phyloP scores from a whole-genome alignment of 1,140 invertebrate species.

The Ctenoplectra terminalis region DNA sequence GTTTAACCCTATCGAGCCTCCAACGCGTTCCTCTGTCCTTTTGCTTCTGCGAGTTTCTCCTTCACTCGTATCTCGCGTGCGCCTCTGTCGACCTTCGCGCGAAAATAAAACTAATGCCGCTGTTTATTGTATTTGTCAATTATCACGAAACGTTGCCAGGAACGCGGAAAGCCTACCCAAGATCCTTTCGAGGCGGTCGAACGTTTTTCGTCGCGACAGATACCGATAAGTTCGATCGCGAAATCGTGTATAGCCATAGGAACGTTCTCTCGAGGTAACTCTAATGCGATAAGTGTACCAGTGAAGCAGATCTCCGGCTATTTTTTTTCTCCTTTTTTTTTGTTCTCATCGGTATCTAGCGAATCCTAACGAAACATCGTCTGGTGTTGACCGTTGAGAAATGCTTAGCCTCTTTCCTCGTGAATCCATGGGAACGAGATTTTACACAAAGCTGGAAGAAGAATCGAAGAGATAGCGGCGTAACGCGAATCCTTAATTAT shows the following conservation, averaged over 20 bases:
- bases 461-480: background rate
- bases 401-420: background rate
- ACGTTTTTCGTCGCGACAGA: background rate
- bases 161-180: background rate
- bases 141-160: background rate
- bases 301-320: too few relatives aligned
- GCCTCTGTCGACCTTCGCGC: background rate
- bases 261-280: background rate
- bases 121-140: constrained; percentile 12
- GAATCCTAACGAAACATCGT: too few relatives aligned
- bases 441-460: too few relatives aligned
- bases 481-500: constrained; percentile 16
- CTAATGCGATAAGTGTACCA: constrained; percentile 7
- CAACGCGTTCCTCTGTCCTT: background rate
- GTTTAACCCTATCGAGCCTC: constrained; percentile 39
- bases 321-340: too few relatives aligned
- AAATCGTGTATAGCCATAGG: background rate
- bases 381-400: too few relatives aligned
- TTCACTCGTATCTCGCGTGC: too few relatives aligned
- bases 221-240: constrained; percentile 38
- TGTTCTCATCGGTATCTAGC: too few relatives aligned
- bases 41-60: background rate
- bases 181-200: too few relatives aligned
- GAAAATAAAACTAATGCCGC: background rate
- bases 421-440: too few relatives aligned